Conservation (phyloP, 2,797 vertebrate genomes). For the Squalus acanthias region DNA sequence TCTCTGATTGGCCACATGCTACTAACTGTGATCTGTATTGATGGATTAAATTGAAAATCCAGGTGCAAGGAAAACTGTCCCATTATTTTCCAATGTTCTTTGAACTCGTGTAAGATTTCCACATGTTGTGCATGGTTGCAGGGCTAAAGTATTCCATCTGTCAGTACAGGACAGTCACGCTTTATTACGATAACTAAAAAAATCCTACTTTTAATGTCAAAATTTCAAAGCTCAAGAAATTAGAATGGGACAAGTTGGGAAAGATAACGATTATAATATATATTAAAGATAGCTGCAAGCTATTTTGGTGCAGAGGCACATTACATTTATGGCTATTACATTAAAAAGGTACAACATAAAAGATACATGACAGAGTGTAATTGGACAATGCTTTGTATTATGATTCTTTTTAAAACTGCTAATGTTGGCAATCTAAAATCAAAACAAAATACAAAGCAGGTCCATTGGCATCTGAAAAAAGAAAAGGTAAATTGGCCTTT, state of each 20-base stretch:
- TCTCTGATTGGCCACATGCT: not conserved
- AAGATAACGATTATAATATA: not conserved
- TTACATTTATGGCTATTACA: not conserved
- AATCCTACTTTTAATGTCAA: not conserved
- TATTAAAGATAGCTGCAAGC: not conserved
- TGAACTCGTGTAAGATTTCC: not conserved
- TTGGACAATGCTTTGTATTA: not conserved
- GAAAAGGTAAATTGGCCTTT: not conserved
- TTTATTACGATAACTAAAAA: not conserved
- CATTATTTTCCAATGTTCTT: not conserved
- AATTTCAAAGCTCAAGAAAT: not conserved
- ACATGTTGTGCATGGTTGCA: not conserved
- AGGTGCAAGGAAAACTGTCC: not conserved
- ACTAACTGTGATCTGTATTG: not conserved
- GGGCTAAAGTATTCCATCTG: not conserved
- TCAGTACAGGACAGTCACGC: not conserved
- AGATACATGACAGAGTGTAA: not conserved
- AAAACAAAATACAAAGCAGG: not conserved
- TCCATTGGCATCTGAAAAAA: not conserved
- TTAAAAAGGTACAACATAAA: not conserved
- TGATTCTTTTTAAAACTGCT: not conserved
- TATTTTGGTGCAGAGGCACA: not conserved
- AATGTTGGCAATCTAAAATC: not conserved
- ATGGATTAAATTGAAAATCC: not conserved
- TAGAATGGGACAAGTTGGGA: not conserved